Percentiles rank a stretch among this genome's conserved stretches.
Evolutionary conservation across 2,888 invertebrate genomes (phyloP).

Genomic region (Drymonia ruficornis): DNA sequence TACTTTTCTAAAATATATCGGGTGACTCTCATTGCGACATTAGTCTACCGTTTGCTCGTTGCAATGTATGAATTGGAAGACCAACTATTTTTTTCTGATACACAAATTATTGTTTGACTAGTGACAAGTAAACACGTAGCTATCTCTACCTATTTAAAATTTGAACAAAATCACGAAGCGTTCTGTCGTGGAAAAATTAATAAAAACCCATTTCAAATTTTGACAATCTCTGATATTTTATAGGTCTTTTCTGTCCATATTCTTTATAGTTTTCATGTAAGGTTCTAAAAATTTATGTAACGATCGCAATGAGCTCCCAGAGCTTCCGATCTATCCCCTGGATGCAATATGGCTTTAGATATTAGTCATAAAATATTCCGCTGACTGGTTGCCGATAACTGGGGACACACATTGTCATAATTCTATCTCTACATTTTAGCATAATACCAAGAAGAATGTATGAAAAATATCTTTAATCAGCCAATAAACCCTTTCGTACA

Average conservation of each 20-base stretch:
- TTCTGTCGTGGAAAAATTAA: no score
- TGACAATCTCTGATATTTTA: neutral
- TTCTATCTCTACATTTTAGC: neutral
- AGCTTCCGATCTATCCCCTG: neutral
- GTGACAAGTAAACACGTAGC: no score
- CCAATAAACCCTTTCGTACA: no score
- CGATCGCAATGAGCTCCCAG: neutral
- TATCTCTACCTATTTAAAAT: no score
- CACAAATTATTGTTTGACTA: no score
- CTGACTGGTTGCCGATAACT: neutral
- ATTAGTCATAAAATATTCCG: slow-evolving; percentile 3
- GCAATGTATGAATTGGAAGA: no score
- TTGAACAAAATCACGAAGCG: no score
- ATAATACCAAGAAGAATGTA: neutral
- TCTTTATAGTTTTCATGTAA: slow-evolving; percentile 1
- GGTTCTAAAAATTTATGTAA: neutral
- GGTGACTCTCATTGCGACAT: no score
- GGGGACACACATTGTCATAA: neutral
- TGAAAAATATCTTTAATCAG: neutral
- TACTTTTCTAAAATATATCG: no score
- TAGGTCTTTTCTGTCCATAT: neutral
- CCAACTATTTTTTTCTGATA: no score
- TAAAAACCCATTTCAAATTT: no score
- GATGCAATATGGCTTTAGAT: neutral
- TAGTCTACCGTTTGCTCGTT: no score